Conservation (phyloP, 2,113 vertebrate species). For the Cepphus grylle region DNA sequence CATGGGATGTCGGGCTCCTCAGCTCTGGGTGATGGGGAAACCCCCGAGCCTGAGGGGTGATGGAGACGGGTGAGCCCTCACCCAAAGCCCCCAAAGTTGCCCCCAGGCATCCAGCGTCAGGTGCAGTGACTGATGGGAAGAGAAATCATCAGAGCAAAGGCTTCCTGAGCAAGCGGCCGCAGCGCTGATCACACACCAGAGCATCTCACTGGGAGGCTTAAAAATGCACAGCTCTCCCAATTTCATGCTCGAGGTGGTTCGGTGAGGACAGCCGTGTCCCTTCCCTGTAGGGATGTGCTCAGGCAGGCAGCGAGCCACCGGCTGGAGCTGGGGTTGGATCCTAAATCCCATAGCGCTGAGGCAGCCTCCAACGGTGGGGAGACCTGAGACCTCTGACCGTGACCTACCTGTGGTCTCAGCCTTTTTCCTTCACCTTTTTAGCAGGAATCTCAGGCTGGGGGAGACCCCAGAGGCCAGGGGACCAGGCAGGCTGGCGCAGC, state of each 20-base stretch:
- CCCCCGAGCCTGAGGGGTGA: neutral
- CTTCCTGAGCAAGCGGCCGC: neutral
- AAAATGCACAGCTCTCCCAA: neutral
- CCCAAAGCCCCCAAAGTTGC: neutral
- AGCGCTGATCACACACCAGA: neutral
- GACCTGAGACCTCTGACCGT: neutral
- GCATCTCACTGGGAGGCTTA: neutral
- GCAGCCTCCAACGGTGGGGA: neutral
- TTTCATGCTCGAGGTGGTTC: neutral
- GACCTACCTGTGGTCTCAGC: neutral
- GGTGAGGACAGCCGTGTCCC: neutral
- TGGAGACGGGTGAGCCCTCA: neutral
- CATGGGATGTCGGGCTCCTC: neutral
- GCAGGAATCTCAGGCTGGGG: neutral
- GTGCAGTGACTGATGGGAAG: neutral
- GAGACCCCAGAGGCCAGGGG: neutral
- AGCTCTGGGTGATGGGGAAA: neutral
- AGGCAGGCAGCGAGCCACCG: accelerated
- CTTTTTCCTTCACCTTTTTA: neutral
- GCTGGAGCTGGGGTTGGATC: neutral
- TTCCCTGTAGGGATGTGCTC: neutral
- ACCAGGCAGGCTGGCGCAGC: neutral
- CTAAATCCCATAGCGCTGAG: neutral
- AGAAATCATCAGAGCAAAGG: neutral
- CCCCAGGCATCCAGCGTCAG: neutral